Evolutionary conservation across 2,888 invertebrate genomes (phyloP).

Genomic region (Sphinx pinastri): DNA sequence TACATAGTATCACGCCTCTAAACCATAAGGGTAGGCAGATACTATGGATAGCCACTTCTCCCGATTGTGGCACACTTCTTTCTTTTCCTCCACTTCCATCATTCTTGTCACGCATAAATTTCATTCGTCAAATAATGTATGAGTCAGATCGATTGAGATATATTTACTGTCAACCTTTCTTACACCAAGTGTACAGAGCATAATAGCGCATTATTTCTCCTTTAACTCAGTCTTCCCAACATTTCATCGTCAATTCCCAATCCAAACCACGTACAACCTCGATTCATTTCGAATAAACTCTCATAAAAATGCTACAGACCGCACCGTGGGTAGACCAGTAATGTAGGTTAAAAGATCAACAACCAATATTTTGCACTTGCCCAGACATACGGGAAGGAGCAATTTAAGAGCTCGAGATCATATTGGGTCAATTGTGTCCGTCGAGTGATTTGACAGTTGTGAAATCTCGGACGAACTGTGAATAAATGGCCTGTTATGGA

Average conservation of each 20-base stretch:
- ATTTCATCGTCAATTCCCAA: conserved; percentile 10
- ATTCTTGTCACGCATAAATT: too few species aligned
- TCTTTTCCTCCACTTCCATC: too few species aligned
- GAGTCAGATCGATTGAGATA: too few species aligned
- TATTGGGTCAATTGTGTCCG: conserved; percentile 59
- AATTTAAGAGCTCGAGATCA: conserved; percentile 57
- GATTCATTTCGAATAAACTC: conserved; percentile 25
- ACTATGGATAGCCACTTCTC: too few species aligned
- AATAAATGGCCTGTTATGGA: background rate
- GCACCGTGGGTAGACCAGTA: conserved; percentile 30
- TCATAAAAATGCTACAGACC: conserved; percentile 32
- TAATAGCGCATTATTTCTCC: too few species aligned
- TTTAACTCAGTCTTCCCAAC: too few species aligned
- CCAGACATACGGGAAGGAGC: conserved; percentile 57
- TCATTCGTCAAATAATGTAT: background rate
- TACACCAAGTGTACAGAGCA: too few species aligned
- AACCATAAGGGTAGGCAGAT: too few species aligned
- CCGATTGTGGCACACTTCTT: too few species aligned
- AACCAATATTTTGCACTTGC: conserved; percentile 46
- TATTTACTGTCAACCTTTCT: too few species aligned
- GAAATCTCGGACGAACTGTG: conserved; percentile 20
- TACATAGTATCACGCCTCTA: too few species aligned
- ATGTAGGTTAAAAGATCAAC: conserved; percentile 71
- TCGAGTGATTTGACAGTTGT: conserved; percentile 32
- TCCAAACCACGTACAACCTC: background rate